Evolutionary conservation across 2,113 vertebrate genomes (phyloP).

Genomic region (Acrocephalus arundinaceus): DNA sequence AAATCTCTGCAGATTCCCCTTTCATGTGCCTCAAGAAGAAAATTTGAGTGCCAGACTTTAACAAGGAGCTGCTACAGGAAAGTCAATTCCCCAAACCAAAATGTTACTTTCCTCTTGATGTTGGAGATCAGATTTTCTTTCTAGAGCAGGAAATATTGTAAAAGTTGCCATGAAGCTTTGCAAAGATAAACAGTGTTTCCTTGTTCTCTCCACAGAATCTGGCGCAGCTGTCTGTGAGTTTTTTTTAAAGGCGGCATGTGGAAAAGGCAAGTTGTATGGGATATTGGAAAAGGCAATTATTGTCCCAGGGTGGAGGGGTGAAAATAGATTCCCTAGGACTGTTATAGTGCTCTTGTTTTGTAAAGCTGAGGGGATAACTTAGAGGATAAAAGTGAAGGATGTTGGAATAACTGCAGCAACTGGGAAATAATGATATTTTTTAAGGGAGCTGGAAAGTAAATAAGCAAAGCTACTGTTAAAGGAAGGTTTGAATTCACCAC

Average conservation of each 20-base stretch:
- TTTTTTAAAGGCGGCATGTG: slow-evolving; percentile 92
- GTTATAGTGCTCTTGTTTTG: not conserved
- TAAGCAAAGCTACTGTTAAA: not conserved
- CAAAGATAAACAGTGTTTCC: not conserved
- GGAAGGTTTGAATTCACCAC: not conserved
- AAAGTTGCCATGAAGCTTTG: rapidly evolving
- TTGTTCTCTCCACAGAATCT: slow-evolving; percentile 81
- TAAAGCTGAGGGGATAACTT: not conserved
- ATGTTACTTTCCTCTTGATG: rapidly evolving
- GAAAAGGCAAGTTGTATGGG: slow-evolving; percentile 84
- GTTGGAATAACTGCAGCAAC: not conserved
- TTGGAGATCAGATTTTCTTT: not conserved
- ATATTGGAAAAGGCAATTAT: not conserved
- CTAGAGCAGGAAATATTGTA: not conserved
- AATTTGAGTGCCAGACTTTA: not conserved
- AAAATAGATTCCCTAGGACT: not conserved
- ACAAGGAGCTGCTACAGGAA: rapidly evolving
- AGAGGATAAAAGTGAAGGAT: not conserved
- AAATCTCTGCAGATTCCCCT: not conserved
- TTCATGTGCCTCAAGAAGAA: not conserved
- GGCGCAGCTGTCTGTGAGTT: slow-evolving; percentile 97
- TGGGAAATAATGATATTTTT: not conserved
- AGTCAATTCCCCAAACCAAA: not conserved
- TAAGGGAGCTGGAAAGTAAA: not conserved
- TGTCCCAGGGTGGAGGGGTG: no score